Percentiles rank a stretch among this genome's conserved stretches.
phyloP scores from a whole-genome alignment of 1,140 invertebrate genomes.

The Delia radicum region DNA sequence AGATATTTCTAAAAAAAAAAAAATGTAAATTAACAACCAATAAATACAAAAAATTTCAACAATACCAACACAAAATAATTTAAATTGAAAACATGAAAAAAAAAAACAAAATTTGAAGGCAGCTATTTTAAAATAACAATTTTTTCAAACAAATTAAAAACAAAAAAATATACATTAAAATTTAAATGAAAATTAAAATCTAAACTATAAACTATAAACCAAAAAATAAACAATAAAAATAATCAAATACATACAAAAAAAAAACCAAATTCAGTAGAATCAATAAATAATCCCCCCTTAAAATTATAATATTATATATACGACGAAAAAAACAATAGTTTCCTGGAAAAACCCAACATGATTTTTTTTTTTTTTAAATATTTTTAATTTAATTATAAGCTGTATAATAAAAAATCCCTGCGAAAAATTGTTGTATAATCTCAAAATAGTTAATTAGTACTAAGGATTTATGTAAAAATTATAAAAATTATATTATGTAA shows the following conservation, averaged over 20 bases:
- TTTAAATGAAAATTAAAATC: not conserved
- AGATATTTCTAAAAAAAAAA: not conserved
- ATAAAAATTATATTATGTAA: not conserved
- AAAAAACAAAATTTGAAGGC: constrained; percentile 28
- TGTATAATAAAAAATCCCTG: not conserved
- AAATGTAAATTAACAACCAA: not conserved
- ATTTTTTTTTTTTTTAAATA: too few relatives aligned
- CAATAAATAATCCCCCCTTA: not conserved
- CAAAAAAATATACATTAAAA: not conserved
- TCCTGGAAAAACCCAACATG: too few relatives aligned
- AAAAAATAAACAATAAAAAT: not conserved
- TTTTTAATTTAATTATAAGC: not conserved
- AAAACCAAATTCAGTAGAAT: not conserved
- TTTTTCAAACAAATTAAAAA: constrained; percentile 12
- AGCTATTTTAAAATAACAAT: constrained; percentile 23
- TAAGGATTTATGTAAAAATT: too few relatives aligned
- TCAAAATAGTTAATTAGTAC: too few relatives aligned
- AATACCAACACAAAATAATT: constrained; percentile 30
- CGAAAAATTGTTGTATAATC: too few relatives aligned
- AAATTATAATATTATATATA: not conserved
- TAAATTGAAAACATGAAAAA: constrained; percentile 25
- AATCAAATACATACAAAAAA: not conserved
- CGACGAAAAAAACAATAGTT: too few relatives aligned
- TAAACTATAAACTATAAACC: not conserved
- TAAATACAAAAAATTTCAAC: too few relatives aligned